A percentile compares a stretch with the other conserved stretches of the same genome.
These are phyloP conservation scores for Phrynosoma blainvillii DNA, from an alignment of 2,113 vertebrate species.

Conservation along the genomic window DNA sequence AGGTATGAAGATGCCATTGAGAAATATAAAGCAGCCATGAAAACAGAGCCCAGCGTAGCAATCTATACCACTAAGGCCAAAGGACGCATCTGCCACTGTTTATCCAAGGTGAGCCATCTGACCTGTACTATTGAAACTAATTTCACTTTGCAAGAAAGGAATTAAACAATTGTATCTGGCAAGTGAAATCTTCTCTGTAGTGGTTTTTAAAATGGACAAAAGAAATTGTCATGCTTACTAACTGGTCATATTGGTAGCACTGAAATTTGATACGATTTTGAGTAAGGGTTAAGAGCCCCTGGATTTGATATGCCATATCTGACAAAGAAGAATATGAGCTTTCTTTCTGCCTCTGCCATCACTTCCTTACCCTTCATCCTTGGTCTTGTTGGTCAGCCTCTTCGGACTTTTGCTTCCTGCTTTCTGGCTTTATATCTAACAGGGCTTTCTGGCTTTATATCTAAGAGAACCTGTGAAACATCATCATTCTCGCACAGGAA, in stretches of 20 bases:
- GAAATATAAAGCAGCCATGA: conserved; percentile 80
- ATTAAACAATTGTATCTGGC: background rate
- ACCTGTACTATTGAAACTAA: background rate
- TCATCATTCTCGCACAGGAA: no score
- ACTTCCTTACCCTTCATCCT: background rate
- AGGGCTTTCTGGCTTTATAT: background rate
- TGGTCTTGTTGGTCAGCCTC: background rate
- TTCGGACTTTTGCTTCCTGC: background rate
- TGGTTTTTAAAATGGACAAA: background rate
- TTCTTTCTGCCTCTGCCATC: background rate
- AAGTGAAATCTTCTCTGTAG: background rate
- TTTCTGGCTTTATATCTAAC: background rate
- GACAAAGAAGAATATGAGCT: background rate
- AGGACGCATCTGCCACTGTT: conserved; percentile 82
- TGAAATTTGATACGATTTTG: background rate
- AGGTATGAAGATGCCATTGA: conserved; percentile 81
- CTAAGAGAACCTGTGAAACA: no score
- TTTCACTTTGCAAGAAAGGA: background rate
- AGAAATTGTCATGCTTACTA: background rate
- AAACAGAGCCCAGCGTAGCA: conserved; percentile 74
- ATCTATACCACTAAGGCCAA: conserved; percentile 80
- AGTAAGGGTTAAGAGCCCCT: background rate
- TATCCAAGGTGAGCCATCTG: conserved; percentile 75
- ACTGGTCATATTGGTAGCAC: background rate
- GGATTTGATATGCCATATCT: no score